phyloP scores from a whole-genome alignment of 2,797 vertebrate species.

The Mionectes olivaceus region DNA sequence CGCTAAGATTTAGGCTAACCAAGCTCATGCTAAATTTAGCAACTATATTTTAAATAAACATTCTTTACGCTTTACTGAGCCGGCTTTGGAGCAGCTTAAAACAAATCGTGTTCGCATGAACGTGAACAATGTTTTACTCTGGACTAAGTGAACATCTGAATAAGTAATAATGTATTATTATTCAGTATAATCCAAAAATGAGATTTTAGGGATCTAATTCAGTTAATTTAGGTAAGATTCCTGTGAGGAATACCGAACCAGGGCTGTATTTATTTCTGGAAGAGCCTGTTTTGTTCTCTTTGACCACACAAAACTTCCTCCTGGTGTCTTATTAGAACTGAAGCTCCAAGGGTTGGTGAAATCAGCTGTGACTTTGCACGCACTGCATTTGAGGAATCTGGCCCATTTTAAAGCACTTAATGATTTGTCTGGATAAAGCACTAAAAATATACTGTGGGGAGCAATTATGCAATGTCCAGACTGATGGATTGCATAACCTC shows the following conservation, averaged over 20 bases:
- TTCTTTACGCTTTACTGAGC: constrained; percentile 76
- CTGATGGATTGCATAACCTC: constrained; percentile 69
- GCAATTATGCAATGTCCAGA: constrained; percentile 66
- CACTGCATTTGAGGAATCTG: constrained; percentile 52
- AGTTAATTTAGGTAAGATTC: neutral
- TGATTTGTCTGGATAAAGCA: constrained; percentile 71
- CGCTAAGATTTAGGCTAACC: constrained; percentile 76
- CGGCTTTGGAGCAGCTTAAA: constrained; percentile 53
- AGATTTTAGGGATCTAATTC: neutral
- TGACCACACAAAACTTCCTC: neutral
- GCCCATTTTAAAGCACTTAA: constrained; percentile 69
- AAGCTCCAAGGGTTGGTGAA: neutral
- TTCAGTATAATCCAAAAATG: constrained; percentile 12
- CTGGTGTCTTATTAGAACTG: neutral
- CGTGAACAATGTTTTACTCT: constrained; percentile 26
- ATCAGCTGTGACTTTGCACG: constrained; percentile 52
- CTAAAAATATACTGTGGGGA: constrained; percentile 71
- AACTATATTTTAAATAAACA: constrained; percentile 78
- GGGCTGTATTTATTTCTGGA: neutral
- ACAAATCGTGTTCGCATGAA: constrained; percentile 32
- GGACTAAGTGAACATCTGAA: constrained; percentile 13
- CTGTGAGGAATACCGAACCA: neutral
- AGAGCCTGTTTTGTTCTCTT: neutral
- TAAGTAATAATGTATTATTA: constrained; percentile 44
- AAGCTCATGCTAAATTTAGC: constrained; percentile 87